phyloP scores from a whole-genome alignment of 1,140 invertebrate species.

The Drosophila athabasca region DNA sequence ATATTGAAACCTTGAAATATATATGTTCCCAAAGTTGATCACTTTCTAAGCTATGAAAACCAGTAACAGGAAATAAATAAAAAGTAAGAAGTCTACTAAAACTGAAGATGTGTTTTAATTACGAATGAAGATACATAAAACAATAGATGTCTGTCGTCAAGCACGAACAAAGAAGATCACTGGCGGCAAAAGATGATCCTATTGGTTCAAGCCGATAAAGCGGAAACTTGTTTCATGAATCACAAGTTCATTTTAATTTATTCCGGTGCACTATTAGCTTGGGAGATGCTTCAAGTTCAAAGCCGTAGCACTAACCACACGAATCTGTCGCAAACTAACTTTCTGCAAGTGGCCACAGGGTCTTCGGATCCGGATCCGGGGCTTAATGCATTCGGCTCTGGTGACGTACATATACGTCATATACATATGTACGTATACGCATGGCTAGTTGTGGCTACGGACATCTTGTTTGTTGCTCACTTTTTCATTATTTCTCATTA shows the following conservation, averaged over 20 bases:
- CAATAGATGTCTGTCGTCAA: conserved; percentile 35
- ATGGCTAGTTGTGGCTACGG: too few relatives aligned
- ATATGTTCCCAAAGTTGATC: too few relatives aligned
- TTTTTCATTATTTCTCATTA: neutral
- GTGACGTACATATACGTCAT: too few relatives aligned
- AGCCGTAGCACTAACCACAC: neutral
- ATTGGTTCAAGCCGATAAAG: conserved; percentile 42
- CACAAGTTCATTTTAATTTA: conserved; percentile 37
- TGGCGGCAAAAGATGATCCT: conserved; percentile 2
- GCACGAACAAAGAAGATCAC: conserved; percentile 15
- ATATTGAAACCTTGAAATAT: too few relatives aligned
- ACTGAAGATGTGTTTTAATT: neutral
- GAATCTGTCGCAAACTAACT: too few relatives aligned
- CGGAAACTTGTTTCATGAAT: conserved; percentile 47
- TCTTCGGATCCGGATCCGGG: too few relatives aligned
- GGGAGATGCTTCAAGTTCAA: conserved; percentile 31
- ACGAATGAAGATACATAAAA: neutral
- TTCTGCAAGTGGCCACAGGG: too few relatives aligned
- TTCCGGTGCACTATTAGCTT: conserved; percentile 37
- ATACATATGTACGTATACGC: too few relatives aligned
- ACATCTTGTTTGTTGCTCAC: neutral
- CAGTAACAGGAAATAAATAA: too few relatives aligned
- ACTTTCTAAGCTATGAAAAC: too few relatives aligned
- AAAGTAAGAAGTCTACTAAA: too few relatives aligned
- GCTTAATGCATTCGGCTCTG: too few relatives aligned